Conservation (phyloP, 1,140 invertebrate species). For the Drosophila ficusphila region DNA sequence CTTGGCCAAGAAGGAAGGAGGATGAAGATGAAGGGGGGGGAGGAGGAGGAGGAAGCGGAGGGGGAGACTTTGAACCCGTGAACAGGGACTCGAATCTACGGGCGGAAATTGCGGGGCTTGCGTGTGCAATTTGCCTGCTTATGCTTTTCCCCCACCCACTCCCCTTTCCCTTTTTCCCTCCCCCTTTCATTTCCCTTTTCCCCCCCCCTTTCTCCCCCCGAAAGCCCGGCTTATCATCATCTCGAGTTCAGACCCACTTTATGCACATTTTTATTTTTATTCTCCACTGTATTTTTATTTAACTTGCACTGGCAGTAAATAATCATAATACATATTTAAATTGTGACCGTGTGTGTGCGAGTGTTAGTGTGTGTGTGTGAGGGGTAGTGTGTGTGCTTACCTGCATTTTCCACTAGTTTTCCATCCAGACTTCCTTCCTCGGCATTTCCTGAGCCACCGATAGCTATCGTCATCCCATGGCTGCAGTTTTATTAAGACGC, state of each 20-base stretch:
- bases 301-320: conserved; percentile 56
- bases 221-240: conserved; percentile 25
- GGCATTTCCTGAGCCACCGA: conserved; percentile 61
- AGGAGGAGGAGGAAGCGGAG: not conserved
- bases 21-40: not conserved
- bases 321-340: conserved; percentile 81
- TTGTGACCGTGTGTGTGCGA: conserved; percentile 43
- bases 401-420: conserved; percentile 9
- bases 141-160: no score
- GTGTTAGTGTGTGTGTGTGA: no score
- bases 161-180: conserved; percentile 2
- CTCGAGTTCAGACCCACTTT: conserved; percentile 17
- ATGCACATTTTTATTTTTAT: conserved; percentile 37
- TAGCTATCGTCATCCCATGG: conserved; percentile 59
- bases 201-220: not conserved
- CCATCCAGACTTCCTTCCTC: conserved; percentile 7
- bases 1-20: conserved; percentile 19
- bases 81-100: not conserved
- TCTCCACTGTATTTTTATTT: conserved; percentile 33
- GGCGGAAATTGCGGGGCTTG: not conserved
- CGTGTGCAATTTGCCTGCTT: conserved; percentile 27
- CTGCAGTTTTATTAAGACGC: conserved; percentile 64
- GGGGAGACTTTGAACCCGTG: conserved; percentile 12
- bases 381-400: conserved; percentile 15
- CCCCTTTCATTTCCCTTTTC: not conserved